Evolutionary conservation across 1,140 invertebrate species (phyloP), one percentile per base, ranked within the genome.

Genomic region (Rhyzopertha dominica): DNA sequence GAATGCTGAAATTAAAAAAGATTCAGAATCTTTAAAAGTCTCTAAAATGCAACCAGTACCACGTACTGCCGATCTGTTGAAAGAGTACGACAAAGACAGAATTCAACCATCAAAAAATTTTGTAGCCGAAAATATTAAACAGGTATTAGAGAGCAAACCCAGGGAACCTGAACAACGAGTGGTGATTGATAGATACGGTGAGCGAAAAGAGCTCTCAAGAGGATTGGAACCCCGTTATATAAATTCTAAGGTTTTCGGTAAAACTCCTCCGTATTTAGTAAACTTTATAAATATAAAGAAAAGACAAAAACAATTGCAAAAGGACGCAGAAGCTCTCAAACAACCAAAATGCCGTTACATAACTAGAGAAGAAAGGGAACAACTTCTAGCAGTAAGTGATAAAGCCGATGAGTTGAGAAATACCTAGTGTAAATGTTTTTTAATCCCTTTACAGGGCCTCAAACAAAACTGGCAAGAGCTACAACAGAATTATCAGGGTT

Each of bases 401-500:
- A n/a, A 25, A 7, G n/a, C n/a, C n/a, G 24, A 25, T 7, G 7
- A 25, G n/a, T n/a, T n/a, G n/a, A n/a, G n/a, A n/a, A 29, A 30
- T 25, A 35, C 16, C 20, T 43, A 16, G 20, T 18, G 8, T 34
- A 43, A 43, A 35, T n/a, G n/a, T n/a, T n/a, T 17, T 30, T n/a
- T n/a, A n/a, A n/a, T 17, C 24, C 31, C 38, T 38, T 71, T 71
- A 26, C 59, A 86, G 77, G 87, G 85, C 13, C 71, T 95, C 49
- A 90, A 90, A 59, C 68, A 77, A 43, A 87, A 88, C 56, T 89
- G 89, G 82, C 77, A 82, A 36, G 75, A 88, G 54, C 69, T 87
- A 58, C 85, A 89, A 68, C 80, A 81, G 49, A 75, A 80, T 37
- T 90, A 82, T 65, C 83, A 89, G 58, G 73, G 78, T 25, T 64